Evolutionary conservation across 1,140 invertebrate genomes (phyloP).

Genomic region (Orius insidiosus): DNA sequence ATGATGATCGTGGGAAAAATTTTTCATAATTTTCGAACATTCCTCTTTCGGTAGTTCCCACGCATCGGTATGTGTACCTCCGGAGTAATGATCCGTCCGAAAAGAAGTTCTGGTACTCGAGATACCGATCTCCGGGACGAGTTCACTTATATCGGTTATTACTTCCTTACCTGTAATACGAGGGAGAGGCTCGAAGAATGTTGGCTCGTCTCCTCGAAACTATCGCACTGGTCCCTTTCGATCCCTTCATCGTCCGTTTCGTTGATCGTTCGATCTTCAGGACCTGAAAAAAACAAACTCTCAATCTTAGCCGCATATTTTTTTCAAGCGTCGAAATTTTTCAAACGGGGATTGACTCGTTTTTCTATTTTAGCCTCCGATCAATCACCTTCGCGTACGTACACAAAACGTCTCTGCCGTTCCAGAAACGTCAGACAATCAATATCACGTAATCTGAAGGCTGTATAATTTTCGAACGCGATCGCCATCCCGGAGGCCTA

Average conservation of each 20-base stretch:
- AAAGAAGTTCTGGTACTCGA: neutral
- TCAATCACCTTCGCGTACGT: too few relatives aligned
- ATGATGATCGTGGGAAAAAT: too few relatives aligned
- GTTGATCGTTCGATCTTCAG: constrained; percentile 10
- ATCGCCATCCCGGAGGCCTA: too few relatives aligned
- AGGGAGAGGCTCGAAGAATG: constrained; percentile 15
- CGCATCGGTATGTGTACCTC: neutral
- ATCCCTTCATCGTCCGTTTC: constrained; percentile 82
- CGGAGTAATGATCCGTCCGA: neutral
- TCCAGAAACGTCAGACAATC: too few relatives aligned
- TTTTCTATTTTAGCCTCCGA: too few relatives aligned
- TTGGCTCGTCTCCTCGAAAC: constrained; percentile 32
- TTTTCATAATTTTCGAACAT: neutral
- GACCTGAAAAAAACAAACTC: constrained; percentile 13
- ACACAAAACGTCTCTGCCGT: too few relatives aligned
- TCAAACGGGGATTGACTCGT: too few relatives aligned
- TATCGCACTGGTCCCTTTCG: constrained; percentile 67
- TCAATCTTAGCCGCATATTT: too few relatives aligned
- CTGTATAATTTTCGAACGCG: too few relatives aligned
- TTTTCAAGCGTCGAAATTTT: too few relatives aligned
- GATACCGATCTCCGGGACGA: neutral
- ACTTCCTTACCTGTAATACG: constrained; percentile 13
- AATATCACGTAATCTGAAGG: too few relatives aligned
- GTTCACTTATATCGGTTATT: constrained; percentile 14
- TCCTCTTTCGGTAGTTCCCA: neutral